A percentile compares a stretch with the other conserved stretches of the same genome.
These are phyloP conservation scores for Carassius auratus DNA, from an alignment of 2,113 vertebrate genomes.

Conservation along the genomic window DNA sequence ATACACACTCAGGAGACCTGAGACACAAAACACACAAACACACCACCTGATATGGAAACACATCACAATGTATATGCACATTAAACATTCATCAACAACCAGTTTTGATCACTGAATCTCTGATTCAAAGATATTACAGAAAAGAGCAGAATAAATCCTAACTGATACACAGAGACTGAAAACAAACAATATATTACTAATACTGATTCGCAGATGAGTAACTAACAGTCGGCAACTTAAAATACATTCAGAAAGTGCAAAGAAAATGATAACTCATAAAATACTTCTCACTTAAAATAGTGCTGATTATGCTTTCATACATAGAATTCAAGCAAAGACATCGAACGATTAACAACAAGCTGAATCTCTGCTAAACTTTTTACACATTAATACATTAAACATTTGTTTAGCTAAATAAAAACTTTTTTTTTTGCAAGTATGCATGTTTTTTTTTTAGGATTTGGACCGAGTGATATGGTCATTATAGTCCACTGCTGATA, in stretches of 20 bases:
- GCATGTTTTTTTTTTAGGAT: neutral
- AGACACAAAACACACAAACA: neutral
- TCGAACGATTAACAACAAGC: constrained; percentile 2
- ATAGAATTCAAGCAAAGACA: neutral
- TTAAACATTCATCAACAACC: neutral
- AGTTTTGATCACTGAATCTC: neutral
- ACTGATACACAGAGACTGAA: neutral
- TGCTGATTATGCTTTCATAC: neutral
- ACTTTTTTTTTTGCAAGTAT: neutral
- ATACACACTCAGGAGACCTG: neutral
- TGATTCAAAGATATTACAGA: neutral
- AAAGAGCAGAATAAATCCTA: neutral
- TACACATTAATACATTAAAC: neutral
- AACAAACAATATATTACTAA: neutral
- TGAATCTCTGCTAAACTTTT: neutral
- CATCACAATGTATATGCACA: neutral
- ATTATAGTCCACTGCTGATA: neutral
- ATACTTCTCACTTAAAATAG: constrained; percentile 21
- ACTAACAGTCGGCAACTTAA: neutral
- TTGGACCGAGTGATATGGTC: neutral
- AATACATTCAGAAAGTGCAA: constrained; percentile 7
- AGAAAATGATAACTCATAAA: constrained; percentile 8
- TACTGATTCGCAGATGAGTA: neutral
- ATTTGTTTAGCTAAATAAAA: neutral
- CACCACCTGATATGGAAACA: neutral